phyloP scores from a whole-genome alignment of 2,113 vertebrate species.

The Dicerorhinus sumatrensis region DNA sequence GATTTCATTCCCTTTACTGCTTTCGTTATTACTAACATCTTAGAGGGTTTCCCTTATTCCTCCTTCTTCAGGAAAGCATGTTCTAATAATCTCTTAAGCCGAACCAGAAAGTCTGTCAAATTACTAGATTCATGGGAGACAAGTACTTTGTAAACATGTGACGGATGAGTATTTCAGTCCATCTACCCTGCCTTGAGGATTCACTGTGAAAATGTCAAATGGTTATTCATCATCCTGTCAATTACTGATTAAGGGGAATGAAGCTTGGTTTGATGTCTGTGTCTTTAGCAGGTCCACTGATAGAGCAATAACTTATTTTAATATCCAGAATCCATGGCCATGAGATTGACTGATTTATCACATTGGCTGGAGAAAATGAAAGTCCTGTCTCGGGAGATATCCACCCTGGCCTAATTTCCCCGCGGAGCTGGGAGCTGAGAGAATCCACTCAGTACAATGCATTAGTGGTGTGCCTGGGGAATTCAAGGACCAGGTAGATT shows the following conservation, averaged over 20 bases:
- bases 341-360: neutral
- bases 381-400: neutral
- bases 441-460: neutral
- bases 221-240: neutral
- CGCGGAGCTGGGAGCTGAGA: neutral
- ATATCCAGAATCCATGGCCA: neutral
- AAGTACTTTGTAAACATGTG: neutral
- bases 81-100: neutral
- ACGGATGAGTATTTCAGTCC: neutral
- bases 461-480: neutral
- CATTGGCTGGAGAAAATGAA: neutral
- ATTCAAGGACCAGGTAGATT: neutral
- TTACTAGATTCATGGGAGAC: neutral
- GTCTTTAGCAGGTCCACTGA: neutral
- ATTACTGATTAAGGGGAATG: neutral
- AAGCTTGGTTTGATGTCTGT: neutral
- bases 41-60: neutral
- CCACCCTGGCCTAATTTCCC: neutral
- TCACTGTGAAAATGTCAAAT: slow-evolving; percentile 47
- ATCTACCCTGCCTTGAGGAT: neutral
- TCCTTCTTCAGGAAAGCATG: neutral
- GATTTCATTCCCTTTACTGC: neutral
- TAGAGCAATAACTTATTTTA: neutral
- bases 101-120: neutral
- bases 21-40: neutral